Evolutionary conservation across 2,797 vertebrate species (phyloP), one percentile per base, ranked within the genome.

Genomic region (Sebastes diploproa): DNA sequence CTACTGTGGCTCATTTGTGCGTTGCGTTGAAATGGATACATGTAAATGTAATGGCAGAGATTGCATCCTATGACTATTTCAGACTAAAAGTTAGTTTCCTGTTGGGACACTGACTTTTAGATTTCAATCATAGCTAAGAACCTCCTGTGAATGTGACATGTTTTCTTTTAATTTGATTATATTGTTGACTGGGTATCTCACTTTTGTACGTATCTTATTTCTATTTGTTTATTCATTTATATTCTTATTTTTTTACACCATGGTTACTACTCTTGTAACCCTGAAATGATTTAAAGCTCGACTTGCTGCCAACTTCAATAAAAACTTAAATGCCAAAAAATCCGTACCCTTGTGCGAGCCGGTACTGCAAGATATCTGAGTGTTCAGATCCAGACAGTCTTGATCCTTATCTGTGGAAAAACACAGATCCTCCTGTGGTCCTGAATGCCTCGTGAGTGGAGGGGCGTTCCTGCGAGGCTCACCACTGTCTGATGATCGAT

Each of bases 331-430:
- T 20, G 7, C 18, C 18, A 72, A 50, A 18, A 30, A 2, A n/a
- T 18, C 7, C 1, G 20, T 81, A 94, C 94, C 94, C 63, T 93
- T 92, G 56, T 89, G 88, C 3, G 89, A 72, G 86, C 68, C 30
- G 74, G 79, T 11, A 2, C 36, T 86, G 88, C 91, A 84, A 14
- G 87, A 16, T 1, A 84, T 83, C 86, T 86, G 94, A 4, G 88
- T 46, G 84, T 72, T 94, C 64, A 95, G 83, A 50, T 95, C 94
- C 79, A 95, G 83, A 62, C 95, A 96, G 92, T 95, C 93, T 71
- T 96, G 95, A 86, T 96, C 96, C 78, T 95, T 95, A 79, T 96
- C 96, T 1, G 95, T 95, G 6, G 96, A 95, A 46, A 95, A 96
- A 68, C 95, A 96, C 69, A 96, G 93, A 83, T 96, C 95, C 91